Evolutionary conservation across 2,888 invertebrate genomes (phyloP).

Genomic region (Callinectes sapidus): DNA sequence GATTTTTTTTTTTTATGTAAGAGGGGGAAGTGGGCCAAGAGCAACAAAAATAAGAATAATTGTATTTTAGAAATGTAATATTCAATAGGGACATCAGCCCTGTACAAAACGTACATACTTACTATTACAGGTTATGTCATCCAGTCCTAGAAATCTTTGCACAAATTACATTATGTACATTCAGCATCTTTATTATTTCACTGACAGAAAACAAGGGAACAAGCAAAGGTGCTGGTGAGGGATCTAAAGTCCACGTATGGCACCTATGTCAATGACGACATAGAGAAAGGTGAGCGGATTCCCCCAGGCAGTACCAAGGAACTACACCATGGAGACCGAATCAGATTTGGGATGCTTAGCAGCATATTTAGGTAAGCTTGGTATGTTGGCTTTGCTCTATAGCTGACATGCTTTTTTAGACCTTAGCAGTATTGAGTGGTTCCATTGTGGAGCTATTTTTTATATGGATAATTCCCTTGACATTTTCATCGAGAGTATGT

Average conservation of each 20-base stretch:
- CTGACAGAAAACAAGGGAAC: conserved; percentile 74
- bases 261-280: conserved; percentile 81
- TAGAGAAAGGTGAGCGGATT: conserved; percentile 77
- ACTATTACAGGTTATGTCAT: not conserved
- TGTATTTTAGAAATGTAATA: no score
- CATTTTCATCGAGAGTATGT: no score
- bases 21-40: no score
- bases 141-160: no score
- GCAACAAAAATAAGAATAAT: no score
- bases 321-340: conserved; percentile 80
- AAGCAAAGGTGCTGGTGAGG: conserved; percentile 75
- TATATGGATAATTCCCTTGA: no score
- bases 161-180: not conserved
- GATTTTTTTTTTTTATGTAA: no score
- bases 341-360: conserved; percentile 84
- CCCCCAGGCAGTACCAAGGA: conserved; percentile 76
- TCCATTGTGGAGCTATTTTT: no score
- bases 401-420: not conserved
- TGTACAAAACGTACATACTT: no score
- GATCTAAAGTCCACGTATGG: conserved; percentile 86
- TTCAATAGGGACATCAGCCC: no score
- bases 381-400: not conserved
- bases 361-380: conserved; percentile 81
- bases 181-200: not conserved
- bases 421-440: no score